phyloP scores from a whole-genome alignment of 2,797 vertebrate genomes.

The Sebastes oblongus region DNA sequence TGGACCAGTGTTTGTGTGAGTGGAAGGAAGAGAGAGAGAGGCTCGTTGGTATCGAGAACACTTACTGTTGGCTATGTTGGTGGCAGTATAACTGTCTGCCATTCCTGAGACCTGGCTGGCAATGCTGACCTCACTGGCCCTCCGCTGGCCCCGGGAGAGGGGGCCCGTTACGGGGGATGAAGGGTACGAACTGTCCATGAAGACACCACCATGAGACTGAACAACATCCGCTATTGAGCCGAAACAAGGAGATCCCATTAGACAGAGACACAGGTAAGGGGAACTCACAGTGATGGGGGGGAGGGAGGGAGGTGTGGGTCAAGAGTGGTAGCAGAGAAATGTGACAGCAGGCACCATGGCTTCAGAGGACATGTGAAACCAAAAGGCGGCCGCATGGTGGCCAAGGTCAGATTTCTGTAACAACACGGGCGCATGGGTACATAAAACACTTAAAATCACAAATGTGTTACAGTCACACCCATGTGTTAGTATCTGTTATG shows the following conservation, averaged over 20 bases:
- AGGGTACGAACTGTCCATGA: conserved; percentile 91
- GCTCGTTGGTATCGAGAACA: conserved; percentile 70
- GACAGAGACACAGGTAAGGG: conserved; percentile 75
- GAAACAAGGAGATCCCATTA: conserved; percentile 87
- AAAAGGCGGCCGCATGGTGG: conserved; percentile 22
- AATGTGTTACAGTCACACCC: conserved; percentile 25
- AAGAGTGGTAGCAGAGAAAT: conserved; percentile 29
- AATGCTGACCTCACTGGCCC: conserved; percentile 97
- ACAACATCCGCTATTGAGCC: conserved; percentile 94
- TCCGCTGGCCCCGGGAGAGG: conserved; percentile 89
- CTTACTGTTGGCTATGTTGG: conserved; percentile 98
- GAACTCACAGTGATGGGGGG: conserved; percentile 52
- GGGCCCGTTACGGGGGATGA: conserved; percentile 90
- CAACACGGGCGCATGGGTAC: conserved; percentile 42
- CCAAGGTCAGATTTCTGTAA: conserved; percentile 52
- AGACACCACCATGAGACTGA: conserved; percentile 95
- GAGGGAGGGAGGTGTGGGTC: conserved; percentile 2
- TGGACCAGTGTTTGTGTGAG: conserved; percentile 61
- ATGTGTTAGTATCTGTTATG: conserved; percentile 7
- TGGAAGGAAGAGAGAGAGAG: conserved; percentile 57
- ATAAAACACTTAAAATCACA: conserved; percentile 47
- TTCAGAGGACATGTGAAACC: conserved; percentile 59
- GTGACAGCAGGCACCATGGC: conserved; percentile 52
- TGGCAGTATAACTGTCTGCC: conserved; percentile 96
- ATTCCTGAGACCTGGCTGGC: conserved; percentile 98